These are phyloP conservation scores for Drosophila pullipes DNA, from an alignment of 2,888 invertebrate species.

Conservation along the genomic window DNA sequence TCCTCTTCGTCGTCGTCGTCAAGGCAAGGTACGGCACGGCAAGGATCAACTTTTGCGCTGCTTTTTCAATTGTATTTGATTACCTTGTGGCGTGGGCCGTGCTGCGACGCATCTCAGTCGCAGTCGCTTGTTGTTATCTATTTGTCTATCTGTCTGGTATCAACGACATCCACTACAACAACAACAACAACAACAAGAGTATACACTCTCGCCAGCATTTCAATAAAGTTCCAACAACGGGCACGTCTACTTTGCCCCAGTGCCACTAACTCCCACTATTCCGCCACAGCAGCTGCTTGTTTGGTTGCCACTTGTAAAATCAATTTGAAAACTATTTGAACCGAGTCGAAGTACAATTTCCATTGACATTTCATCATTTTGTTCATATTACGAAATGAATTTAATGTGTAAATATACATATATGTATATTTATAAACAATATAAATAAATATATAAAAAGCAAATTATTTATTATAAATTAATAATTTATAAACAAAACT, in stretches of 20 bases:
- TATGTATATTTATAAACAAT: constrained; percentile 16
- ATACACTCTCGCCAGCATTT: constrained; percentile 44
- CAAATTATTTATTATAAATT: constrained; percentile 2
- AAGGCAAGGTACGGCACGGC: constrained; percentile 32
- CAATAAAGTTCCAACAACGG: constrained; percentile 55
- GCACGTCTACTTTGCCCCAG: constrained; percentile 18
- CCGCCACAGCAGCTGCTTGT: constrained; percentile 55
- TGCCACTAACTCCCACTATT: neutral
- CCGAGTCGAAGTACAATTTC: constrained; percentile 29
- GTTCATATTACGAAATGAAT: constrained; percentile 36
- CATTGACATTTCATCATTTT: constrained; percentile 51
- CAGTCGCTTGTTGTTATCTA: constrained; percentile 44
- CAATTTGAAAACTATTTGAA: constrained; percentile 67
- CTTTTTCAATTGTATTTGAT: constrained; percentile 80
- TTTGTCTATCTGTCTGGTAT: constrained; percentile 5
- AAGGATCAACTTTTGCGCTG: constrained; percentile 76
- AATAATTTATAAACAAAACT: constrained; percentile 24
- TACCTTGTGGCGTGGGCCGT: constrained; percentile 73
- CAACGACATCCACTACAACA: constrained; percentile 18
- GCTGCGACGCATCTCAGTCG: constrained; percentile 22
- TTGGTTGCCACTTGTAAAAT: constrained; percentile 72
- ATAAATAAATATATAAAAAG: constrained; percentile 14
- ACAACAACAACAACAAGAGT: constrained; percentile 13
- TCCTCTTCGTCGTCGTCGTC: neutral
- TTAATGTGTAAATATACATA: constrained; percentile 15